Percentiles rank a stretch among this genome's conserved stretches.
phyloP scores from a whole-genome alignment of 2,797 vertebrate species.

The Acipenser oxyrinchus region DNA sequence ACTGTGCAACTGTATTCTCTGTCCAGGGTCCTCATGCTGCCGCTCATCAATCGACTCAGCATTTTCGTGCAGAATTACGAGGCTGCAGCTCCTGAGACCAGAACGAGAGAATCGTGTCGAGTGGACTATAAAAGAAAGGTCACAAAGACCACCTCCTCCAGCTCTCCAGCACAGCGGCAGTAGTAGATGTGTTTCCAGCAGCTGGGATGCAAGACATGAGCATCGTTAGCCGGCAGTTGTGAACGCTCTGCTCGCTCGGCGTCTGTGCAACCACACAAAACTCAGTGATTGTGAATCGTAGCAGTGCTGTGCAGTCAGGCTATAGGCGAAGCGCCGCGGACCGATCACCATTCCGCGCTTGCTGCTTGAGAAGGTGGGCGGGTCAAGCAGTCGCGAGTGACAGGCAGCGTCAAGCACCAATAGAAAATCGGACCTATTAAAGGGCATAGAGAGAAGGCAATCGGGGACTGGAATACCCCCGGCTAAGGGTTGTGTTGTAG shows the following conservation, averaged over 20 bases:
- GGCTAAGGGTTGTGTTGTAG: conserved; percentile 6
- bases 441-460: conserved; percentile 20
- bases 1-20: conserved; percentile 94
- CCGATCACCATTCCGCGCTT: conserved; percentile 49
- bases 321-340: conserved; percentile 27
- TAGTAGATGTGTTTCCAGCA: conserved; percentile 27
- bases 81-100: conserved; percentile 49
- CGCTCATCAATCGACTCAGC: conserved; percentile 96
- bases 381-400: conserved; percentile 42
- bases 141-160: conserved; percentile 48
- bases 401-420: conserved; percentile 42
- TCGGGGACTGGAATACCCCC: conserved; percentile 10
- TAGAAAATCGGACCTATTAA: conserved; percentile 21
- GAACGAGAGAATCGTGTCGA: conserved; percentile 51
- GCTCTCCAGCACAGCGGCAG: conserved; percentile 38
- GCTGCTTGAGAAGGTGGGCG: conserved; percentile 53
- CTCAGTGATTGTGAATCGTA: conserved; percentile 41
- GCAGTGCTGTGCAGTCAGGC: conserved; percentile 17
- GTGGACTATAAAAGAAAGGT: conserved; percentile 46
- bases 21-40: conserved; percentile 94
- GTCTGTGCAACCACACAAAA: conserved; percentile 30
- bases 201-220: conserved; percentile 32
- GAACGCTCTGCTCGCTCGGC: conserved; percentile 26
- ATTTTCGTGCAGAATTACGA: conserved; percentile 70
- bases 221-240: conserved; percentile 51